A percentile compares a stretch with the other conserved stretches of the same genome.
phyloP scores from a whole-genome alignment of 1,140 invertebrate genomes.

The Globodera rostochiensis region DNA sequence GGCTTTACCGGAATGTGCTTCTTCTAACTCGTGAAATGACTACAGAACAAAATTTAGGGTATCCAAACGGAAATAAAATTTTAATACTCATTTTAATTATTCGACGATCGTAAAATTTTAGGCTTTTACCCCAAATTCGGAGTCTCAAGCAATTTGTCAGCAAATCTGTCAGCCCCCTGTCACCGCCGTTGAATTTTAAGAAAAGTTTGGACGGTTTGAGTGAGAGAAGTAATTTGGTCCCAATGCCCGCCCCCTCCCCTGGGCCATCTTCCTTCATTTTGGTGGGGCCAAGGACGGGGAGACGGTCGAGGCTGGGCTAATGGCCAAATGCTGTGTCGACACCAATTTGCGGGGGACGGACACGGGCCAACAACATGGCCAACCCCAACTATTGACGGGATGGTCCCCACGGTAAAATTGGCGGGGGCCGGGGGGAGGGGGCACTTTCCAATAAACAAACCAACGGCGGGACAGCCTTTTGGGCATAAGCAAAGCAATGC shows the following conservation, averaged over 20 bases:
- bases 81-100: too few species aligned
- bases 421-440: too few species aligned
- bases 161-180: too few species aligned
- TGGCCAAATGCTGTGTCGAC: background rate
- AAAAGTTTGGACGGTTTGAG: background rate
- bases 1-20: too few species aligned
- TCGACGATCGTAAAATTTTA: too few species aligned
- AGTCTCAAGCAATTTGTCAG: too few species aligned
- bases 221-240: background rate
- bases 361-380: conserved; percentile 1
- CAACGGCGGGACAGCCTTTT: background rate
- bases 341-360: conserved; percentile 12
- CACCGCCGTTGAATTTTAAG: too few species aligned
- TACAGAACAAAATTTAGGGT: too few species aligned
- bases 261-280: background rate
- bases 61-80: too few species aligned
- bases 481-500: background rate
- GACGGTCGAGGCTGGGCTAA: background rate
- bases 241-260: background rate
- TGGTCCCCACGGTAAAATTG: background rate
- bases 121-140: too few species aligned
- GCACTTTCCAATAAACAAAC: conserved; percentile 2
- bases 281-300: background rate
- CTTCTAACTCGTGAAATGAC: too few species aligned
- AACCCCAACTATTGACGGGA: background rate